These are phyloP conservation scores for Temnopleurus reevesii DNA, from an alignment of 53 echinoderm and acorn worm species.

Conservation along the genomic window DNA sequence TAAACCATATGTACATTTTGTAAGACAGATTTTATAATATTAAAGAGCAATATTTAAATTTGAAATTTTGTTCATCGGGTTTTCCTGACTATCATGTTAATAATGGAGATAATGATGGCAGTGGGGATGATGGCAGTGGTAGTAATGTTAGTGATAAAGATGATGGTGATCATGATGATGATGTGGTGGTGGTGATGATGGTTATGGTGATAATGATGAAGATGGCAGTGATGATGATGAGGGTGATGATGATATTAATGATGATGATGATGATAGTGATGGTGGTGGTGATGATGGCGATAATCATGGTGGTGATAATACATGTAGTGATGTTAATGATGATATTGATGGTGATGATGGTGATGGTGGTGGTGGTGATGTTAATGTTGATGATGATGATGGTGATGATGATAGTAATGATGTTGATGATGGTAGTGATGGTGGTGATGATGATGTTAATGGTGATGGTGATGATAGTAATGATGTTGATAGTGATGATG, in stretches of 20 bases:
- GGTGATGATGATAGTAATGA: slow-evolving; percentile 21
- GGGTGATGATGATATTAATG: not conserved
- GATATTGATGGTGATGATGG: slow-evolving; percentile 13
- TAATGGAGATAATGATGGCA: not conserved
- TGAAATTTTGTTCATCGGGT: no score
- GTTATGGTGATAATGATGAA: not conserved
- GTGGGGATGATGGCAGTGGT: not conserved
- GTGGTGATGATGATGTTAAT: not conserved
- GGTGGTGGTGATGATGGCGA: not conserved
- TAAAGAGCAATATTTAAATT: no score
- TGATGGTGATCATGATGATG: slow-evolving; percentile 3
- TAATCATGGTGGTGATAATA: not conserved
- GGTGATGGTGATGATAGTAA: not conserved
- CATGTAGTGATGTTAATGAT: slow-evolving; percentile 6
- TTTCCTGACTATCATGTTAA: not conserved
- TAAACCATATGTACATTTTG: no score
- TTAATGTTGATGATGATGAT: slow-evolving; percentile 26
- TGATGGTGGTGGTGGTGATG: slow-evolving; percentile 29
- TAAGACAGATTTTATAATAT: no score
- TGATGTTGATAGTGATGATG: not conserved
- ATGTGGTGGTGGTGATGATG: not conserved
- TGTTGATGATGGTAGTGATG: not conserved
- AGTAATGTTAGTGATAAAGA: not conserved
- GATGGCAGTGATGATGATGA: not conserved
- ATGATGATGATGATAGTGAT: not conserved